Conservation (phyloP, 2,888 invertebrate genomes). For the Nomada lathburiana region DNA sequence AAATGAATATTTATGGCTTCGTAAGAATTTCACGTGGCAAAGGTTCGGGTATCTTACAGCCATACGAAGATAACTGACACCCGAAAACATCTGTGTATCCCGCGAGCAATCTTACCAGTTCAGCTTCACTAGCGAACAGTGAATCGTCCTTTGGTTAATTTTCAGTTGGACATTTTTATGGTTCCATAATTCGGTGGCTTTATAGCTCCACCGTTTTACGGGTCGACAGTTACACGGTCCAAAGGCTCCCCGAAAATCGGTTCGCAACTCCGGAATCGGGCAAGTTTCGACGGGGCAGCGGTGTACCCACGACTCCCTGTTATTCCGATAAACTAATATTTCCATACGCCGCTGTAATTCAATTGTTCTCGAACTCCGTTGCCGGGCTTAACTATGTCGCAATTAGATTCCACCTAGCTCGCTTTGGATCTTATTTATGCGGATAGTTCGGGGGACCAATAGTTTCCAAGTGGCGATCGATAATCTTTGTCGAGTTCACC, state of each 20-base stretch:
- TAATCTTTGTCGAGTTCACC: too few relatives aligned
- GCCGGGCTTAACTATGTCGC: background rate
- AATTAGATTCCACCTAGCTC: slow-evolving; percentile 13
- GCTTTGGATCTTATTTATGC: background rate
- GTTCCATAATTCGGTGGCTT: background rate
- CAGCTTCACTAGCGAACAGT: too few relatives aligned
- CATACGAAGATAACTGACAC: too few relatives aligned
- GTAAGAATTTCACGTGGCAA: too few relatives aligned
- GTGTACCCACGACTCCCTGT: background rate
- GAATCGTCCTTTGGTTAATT: too few relatives aligned
- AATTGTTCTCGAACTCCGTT: slow-evolving; percentile 6
- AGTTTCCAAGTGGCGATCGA: background rate
- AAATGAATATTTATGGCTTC: too few relatives aligned
- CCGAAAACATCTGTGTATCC: too few relatives aligned
- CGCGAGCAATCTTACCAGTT: too few relatives aligned
- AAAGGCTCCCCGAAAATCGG: background rate
- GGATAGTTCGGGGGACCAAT: slow-evolving; percentile 4
- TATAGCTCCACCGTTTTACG: background rate
- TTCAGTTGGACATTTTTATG: background rate
- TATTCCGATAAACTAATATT: slow-evolving; percentile 6
- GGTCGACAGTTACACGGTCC: background rate
- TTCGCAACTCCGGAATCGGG: background rate
- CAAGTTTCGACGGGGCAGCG: background rate
- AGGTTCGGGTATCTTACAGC: too few relatives aligned
- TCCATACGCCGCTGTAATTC: slow-evolving; percentile 6